These are phyloP conservation scores for Sebastes reedi DNA, from an alignment of 2,797 vertebrate species.

Conservation along the genomic window DNA sequence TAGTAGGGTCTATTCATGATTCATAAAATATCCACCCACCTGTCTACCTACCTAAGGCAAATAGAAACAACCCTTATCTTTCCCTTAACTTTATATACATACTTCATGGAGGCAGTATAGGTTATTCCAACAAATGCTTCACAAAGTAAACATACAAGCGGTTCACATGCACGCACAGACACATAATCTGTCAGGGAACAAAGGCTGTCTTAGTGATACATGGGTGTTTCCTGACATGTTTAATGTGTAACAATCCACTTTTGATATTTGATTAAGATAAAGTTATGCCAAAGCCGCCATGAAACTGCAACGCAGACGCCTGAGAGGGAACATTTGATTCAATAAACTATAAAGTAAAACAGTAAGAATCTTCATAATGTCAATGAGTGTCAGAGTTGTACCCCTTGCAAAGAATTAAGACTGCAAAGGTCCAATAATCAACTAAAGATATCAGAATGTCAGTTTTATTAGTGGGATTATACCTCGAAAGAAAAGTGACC, in stretches of 20 bases:
- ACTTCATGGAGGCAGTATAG: neutral
- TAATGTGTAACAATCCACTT: neutral
- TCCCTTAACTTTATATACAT: neutral
- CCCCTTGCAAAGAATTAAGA: neutral
- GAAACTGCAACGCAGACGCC: neutral
- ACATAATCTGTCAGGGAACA: conserved; percentile 14
- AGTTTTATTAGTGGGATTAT: neutral
- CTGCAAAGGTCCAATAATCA: neutral
- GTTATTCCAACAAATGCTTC: neutral
- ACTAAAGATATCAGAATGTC: neutral
- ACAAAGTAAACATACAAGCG: conserved; percentile 1
- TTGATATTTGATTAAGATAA: conserved; percentile 34
- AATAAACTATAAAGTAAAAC: neutral
- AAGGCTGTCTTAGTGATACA: neutral
- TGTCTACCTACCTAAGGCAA: conserved; percentile 9
- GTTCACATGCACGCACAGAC: neutral
- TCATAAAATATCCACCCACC: conserved; percentile 15
- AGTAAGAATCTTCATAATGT: neutral
- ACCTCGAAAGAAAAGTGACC: no score
- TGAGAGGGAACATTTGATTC: neutral
- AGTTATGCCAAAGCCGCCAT: neutral
- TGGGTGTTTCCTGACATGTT: conserved; percentile 33
- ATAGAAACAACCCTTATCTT: conserved; percentile 38
- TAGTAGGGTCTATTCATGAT: neutral
- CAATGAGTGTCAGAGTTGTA: neutral